phyloP scores from a whole-genome alignment of 2,113 vertebrate genomes.

The Trogon melanurus region DNA sequence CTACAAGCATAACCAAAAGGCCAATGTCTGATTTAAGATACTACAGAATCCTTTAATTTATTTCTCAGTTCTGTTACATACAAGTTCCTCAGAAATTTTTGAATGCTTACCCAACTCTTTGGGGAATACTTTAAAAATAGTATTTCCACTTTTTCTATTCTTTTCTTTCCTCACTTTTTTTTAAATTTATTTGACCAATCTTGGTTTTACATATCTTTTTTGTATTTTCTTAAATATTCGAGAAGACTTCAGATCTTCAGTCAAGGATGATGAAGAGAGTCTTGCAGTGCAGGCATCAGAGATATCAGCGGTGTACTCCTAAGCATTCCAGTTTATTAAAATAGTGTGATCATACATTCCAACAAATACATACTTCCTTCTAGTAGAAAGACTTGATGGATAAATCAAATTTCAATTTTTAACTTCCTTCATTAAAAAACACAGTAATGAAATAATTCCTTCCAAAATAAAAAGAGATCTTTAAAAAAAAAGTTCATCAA shows the following conservation, averaged over 20 bases:
- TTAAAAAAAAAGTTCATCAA: neutral
- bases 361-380: neutral
- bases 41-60: neutral
- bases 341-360: neutral
- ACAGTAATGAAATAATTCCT: neutral
- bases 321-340: neutral
- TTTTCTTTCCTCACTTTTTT: neutral
- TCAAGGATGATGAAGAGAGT: neutral
- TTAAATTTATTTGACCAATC: neutral
- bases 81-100: neutral
- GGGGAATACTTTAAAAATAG: neutral
- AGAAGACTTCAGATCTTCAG: neutral
- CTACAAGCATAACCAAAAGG: neutral
- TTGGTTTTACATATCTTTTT: neutral
- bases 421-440: neutral
- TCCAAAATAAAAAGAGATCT: neutral
- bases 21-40: neutral
- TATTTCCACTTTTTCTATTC: neutral
- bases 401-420: neutral
- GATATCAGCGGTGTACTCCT: neutral
- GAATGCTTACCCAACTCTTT: neutral
- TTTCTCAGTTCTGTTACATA: neutral
- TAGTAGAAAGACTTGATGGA: neutral
- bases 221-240: neutral
- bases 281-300: neutral